Conservation (phyloP, 2,888 invertebrate genomes). For the Quadroppia sp. region DNA sequence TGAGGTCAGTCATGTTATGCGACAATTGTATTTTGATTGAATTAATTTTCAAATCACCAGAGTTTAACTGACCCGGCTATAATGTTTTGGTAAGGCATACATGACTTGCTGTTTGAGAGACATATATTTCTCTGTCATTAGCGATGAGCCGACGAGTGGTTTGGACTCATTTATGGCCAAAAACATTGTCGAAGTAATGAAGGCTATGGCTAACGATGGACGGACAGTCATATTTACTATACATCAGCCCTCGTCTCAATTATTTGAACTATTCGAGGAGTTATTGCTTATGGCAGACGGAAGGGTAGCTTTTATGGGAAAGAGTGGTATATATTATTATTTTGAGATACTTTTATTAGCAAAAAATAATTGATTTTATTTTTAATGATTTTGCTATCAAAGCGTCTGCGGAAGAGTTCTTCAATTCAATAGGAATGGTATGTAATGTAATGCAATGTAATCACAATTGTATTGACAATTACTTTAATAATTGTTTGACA, state of each 20-base stretch:
- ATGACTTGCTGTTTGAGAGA: no score
- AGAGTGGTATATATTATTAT: conserved; percentile 42
- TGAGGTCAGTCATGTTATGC: conserved; percentile 61
- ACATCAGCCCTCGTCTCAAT: conserved; percentile 58
- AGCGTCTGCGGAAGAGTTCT: no score
- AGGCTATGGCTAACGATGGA: conserved; percentile 53
- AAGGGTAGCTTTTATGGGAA: conserved; percentile 57
- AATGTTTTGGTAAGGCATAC: conserved; percentile 66
- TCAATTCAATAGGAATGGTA: no score
- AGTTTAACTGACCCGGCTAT: conserved; percentile 89
- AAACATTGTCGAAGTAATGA: conserved; percentile 73
- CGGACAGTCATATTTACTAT: conserved; percentile 59
- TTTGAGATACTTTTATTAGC: conserved; percentile 49
- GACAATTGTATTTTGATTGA: conserved; percentile 19
- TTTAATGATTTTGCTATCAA: no score
- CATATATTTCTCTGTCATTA: neutral
- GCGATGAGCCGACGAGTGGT: conserved; percentile 92
- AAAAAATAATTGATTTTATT: no score
- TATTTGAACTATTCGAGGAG: conserved; percentile 57
- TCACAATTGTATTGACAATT: no score
- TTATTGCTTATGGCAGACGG: conserved; percentile 58
- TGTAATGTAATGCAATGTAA: no score
- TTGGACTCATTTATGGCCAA: conserved; percentile 95
- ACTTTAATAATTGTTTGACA: no score
- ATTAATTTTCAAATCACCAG: conserved; percentile 53